Evolutionary conservation across 1,140 invertebrate species (phyloP).

Genomic region (Contarinia nasturtii): DNA sequence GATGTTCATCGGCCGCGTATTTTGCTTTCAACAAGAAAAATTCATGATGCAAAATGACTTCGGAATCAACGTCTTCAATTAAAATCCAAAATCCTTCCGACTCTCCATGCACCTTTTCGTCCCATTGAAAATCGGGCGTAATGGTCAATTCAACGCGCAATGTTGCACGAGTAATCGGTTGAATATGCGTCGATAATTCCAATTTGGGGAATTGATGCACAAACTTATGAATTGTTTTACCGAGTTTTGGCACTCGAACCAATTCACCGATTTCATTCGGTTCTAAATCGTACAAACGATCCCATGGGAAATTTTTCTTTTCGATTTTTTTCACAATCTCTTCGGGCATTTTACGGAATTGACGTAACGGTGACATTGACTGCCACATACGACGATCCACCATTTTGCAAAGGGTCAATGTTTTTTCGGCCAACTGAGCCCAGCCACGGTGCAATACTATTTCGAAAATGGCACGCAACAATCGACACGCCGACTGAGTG

Average conservation of each 20-base stretch:
- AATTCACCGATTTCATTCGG: slow-evolving; percentile 96
- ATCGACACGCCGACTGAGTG: slow-evolving; percentile 87
- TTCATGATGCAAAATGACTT: slow-evolving; percentile 91
- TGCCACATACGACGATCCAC: slow-evolving; percentile 99
- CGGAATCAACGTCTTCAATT: slow-evolving; percentile 95
- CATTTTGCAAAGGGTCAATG: slow-evolving; percentile 94
- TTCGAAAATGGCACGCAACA: slow-evolving; percentile 95
- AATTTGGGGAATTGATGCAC: slow-evolving; percentile 95
- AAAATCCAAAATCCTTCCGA: slow-evolving; percentile 98
- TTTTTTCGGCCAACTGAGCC: slow-evolving; percentile 94
- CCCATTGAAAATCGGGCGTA: slow-evolving; percentile 99
- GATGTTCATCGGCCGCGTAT: slow-evolving; percentile 85
- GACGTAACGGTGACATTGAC: slow-evolving; percentile 93
- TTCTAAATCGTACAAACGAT: slow-evolving; percentile 85
- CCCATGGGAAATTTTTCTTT: slow-evolving; percentile 93
- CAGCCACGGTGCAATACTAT: slow-evolving; percentile 80
- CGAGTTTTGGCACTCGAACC: slow-evolving; percentile 86
- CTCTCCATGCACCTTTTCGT: slow-evolving; percentile 87
- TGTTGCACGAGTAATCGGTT: slow-evolving; percentile 92
- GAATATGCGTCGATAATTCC: slow-evolving; percentile 87
- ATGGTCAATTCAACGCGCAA: slow-evolving; percentile 90
- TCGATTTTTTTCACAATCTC: slow-evolving; percentile 97
- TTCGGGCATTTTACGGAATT: slow-evolving; percentile 96
- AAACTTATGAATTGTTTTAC: slow-evolving; percentile 95
- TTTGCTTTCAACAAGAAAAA: slow-evolving; percentile 93